A percentile compares a stretch with the other conserved stretches of the same genome.
Evolutionary conservation across 2,113 vertebrate genomes (phyloP).

Genomic region (Ramphastos sulfuratus): DNA sequence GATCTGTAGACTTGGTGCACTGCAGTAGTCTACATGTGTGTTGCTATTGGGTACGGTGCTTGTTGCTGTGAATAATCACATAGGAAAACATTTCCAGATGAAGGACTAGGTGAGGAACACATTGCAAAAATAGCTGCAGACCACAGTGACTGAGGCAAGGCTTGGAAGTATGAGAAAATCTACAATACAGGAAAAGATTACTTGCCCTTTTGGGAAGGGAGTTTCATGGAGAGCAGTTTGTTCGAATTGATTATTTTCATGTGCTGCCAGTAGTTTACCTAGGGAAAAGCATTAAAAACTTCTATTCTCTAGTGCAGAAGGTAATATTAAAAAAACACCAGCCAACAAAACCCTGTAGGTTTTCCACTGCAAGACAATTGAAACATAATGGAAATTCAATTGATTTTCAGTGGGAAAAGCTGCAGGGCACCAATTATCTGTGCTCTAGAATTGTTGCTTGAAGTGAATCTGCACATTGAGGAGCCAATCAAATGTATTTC

Average conservation of each 20-base stretch:
- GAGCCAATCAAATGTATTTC: conserved; percentile 54
- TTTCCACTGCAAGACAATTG: conserved; percentile 62
- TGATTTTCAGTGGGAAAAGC: conserved; percentile 65
- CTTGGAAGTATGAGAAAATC: not conserved
- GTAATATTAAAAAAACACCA: conserved; percentile 49
- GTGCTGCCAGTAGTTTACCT: conserved; percentile 33
- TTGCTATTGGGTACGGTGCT: not conserved
- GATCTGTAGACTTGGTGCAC: not conserved
- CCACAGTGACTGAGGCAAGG: not conserved
- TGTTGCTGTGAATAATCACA: not conserved
- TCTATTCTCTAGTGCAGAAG: conserved; percentile 41
- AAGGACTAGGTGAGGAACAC: not conserved
- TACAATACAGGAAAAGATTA: not conserved
- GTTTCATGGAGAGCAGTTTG: conserved; percentile 40
- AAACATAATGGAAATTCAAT: conserved; percentile 72
- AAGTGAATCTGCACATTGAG: conserved; percentile 44
- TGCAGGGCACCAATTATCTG: conserved; percentile 70
- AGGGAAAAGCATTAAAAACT: conserved; percentile 37
- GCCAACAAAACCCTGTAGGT: conserved; percentile 32
- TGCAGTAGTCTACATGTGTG: not conserved
- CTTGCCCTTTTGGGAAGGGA: not conserved
- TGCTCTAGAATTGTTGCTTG: conserved; percentile 55
- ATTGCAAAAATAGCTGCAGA: not conserved
- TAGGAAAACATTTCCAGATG: not conserved
- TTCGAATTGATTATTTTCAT: conserved; percentile 54